These are phyloP conservation scores for Manis crassicaudata DNA, from an alignment of 2,797 vertebrate species.

Conservation along the genomic window DNA sequence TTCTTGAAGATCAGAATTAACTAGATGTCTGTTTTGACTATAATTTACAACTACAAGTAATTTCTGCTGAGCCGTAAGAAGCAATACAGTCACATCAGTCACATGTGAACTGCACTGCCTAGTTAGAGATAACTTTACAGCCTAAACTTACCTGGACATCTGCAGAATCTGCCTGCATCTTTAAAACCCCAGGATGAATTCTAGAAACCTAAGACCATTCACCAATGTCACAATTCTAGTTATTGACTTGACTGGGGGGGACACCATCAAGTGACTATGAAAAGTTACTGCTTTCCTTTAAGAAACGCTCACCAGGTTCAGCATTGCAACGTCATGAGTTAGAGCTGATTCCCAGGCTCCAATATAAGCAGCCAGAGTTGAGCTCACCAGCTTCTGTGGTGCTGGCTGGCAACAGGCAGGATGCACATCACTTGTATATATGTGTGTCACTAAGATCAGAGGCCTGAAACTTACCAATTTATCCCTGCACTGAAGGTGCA, in stretches of 20 bases:
- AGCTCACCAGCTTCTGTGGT: background rate
- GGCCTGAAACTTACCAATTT: background rate
- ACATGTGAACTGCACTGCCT: background rate
- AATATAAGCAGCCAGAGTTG: background rate
- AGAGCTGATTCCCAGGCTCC: background rate
- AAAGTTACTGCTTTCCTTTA: background rate
- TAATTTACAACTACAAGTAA: background rate
- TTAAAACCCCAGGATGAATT: background rate
- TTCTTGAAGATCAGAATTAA: conserved; percentile 33
- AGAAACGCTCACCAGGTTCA: background rate
- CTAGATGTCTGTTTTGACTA: background rate
- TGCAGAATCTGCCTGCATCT: background rate
- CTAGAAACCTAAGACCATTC: background rate
- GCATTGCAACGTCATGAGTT: background rate
- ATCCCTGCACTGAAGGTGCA: background rate
- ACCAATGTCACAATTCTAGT: background rate
- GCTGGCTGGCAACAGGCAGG: too few species aligned
- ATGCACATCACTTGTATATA: background rate
- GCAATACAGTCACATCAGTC: background rate
- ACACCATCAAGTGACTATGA: background rate
- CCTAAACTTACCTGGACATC: background rate
- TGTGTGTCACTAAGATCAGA: rapidly evolving
- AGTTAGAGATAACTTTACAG: background rate
- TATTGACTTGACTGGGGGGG: background rate
- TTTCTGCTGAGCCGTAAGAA: background rate